These are phyloP conservation scores for Phrynocephalus guinanensis DNA, from an alignment of 2,797 vertebrate genomes.

Conservation along the genomic window DNA sequence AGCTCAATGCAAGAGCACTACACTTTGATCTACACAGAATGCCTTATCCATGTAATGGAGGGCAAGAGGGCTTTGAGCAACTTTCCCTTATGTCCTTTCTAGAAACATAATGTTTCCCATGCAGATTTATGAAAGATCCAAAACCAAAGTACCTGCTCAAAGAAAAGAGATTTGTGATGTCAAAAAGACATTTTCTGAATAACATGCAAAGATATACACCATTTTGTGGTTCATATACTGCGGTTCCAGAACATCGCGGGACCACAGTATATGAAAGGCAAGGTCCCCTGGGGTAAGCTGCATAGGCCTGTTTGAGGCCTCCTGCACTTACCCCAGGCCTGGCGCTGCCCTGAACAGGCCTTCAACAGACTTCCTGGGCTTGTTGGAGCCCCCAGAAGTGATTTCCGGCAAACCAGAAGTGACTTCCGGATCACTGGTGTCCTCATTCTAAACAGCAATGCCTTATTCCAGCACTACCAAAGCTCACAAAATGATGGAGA, in stretches of 20 bases:
- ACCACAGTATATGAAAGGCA: too few relatives aligned
- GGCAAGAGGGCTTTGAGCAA: not conserved
- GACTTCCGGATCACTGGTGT: not conserved
- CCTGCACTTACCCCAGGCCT: too few relatives aligned
- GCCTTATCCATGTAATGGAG: not conserved
- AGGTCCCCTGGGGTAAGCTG: too few relatives aligned
- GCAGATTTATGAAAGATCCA: conserved; percentile 44
- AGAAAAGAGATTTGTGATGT: conserved; percentile 44
- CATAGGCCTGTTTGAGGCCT: too few relatives aligned
- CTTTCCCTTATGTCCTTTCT: not conserved
- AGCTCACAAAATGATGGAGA: not conserved
- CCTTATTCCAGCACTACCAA: not conserved
- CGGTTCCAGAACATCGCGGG: too few relatives aligned
- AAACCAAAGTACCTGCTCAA: conserved; percentile 41
- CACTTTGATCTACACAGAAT: not conserved
- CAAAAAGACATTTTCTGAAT: conserved; percentile 36
- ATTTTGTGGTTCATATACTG: too few relatives aligned
- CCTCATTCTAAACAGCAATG: not conserved
- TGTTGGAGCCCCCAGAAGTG: too few relatives aligned
- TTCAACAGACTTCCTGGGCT: too few relatives aligned
- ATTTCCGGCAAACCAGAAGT: too few relatives aligned
- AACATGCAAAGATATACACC: not conserved
- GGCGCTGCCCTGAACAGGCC: too few relatives aligned
- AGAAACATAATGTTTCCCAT: conserved; percentile 37
- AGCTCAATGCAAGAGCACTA: not conserved